Conservation (phyloP, 1,140 invertebrate genomes). For the Drosophila subobscura region DNA sequence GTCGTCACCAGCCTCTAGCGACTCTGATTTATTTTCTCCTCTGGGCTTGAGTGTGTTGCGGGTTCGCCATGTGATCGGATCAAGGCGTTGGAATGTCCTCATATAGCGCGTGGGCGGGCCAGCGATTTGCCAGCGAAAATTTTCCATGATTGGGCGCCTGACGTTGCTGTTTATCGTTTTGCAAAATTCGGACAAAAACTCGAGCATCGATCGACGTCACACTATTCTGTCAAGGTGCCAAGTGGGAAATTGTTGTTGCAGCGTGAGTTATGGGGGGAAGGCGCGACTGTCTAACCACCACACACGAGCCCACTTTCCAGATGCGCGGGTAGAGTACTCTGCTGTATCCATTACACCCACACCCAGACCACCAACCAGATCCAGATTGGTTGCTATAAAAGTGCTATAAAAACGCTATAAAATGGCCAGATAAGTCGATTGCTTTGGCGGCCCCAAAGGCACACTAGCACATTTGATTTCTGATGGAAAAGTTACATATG, state of each 20-base stretch:
- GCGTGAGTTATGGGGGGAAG: conserved; percentile 44
- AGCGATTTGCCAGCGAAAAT: conserved; percentile 13
- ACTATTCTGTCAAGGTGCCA: conserved; percentile 64
- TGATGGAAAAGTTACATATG: too few relatives aligned
- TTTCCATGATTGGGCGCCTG: conserved; percentile 27
- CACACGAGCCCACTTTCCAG: conserved; percentile 55
- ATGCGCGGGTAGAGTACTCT: not conserved
- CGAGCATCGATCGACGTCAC: conserved; percentile 43
- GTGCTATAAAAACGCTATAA: conserved; percentile 15
- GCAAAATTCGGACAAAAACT: conserved; percentile 39
- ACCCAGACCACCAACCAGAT: not conserved
- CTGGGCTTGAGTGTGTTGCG: not conserved
- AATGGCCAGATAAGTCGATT: conserved; percentile 12
- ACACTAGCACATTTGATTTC: not conserved
- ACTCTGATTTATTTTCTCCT: conserved; percentile 31
- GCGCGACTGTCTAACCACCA: conserved; percentile 37
- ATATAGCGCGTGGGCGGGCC: conserved; percentile 18
- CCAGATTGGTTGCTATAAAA: conserved; percentile 8
- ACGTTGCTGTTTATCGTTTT: conserved; percentile 36
- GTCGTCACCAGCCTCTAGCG: conserved; percentile 38
- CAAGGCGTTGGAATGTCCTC: conserved; percentile 33
- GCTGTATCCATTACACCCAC: conserved; percentile 16
- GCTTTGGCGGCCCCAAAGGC: not conserved
- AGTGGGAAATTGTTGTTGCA: conserved; percentile 23
- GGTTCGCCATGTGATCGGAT: conserved; percentile 24